These are phyloP conservation scores for Stomatorhinus walkeri DNA, from an alignment of 2,797 vertebrate species.

Conservation along the genomic window DNA sequence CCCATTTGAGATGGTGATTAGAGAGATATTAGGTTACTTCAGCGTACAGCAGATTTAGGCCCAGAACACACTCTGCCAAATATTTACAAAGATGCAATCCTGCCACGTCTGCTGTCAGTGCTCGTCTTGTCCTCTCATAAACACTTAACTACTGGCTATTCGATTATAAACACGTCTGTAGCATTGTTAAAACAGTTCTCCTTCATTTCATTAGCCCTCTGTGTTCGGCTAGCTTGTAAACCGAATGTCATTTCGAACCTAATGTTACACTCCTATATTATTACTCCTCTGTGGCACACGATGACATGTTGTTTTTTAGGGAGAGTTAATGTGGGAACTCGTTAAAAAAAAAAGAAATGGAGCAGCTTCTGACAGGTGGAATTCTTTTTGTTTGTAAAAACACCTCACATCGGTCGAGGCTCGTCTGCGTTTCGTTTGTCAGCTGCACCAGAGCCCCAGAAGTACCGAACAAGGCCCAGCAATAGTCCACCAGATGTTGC, in stretches of 20 bases:
- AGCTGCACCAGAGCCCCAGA: neutral
- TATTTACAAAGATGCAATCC: neutral
- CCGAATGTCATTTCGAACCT: neutral
- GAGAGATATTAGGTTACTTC: conserved; percentile 4
- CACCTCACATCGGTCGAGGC: neutral
- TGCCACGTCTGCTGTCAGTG: neutral
- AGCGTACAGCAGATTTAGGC: neutral
- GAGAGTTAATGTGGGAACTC: neutral
- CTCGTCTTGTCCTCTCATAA: neutral
- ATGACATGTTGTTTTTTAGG: neutral
- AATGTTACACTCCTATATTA: neutral
- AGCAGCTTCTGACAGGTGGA: neutral
- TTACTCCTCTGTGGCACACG: neutral
- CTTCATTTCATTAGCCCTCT: neutral
- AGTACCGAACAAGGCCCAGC: neutral
- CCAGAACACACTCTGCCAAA: neutral
- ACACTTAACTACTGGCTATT: neutral
- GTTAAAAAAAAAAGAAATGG: neutral
- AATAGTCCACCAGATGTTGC: neutral
- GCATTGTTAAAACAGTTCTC: neutral
- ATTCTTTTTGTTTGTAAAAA: neutral
- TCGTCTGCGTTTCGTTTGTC: neutral
- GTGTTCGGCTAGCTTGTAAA: neutral
- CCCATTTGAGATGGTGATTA: neutral
- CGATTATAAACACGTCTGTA: neutral